These are phyloP conservation scores for Chrysotoxum bicinctum DNA, from an alignment of 2,888 invertebrate species.

Conservation along the genomic window DNA sequence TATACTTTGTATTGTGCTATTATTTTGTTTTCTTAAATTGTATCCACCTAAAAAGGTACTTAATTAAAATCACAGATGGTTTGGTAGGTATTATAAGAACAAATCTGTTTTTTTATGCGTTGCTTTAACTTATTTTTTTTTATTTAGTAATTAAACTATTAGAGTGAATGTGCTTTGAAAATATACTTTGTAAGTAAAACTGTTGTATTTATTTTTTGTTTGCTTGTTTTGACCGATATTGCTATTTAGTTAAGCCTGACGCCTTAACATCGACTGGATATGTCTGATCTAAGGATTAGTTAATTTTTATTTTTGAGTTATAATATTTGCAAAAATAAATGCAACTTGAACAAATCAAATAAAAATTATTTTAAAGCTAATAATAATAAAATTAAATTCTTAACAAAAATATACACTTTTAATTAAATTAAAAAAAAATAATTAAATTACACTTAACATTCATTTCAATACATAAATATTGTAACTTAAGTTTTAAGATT, in stretches of 20 bases:
- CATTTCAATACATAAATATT: conserved; percentile 43
- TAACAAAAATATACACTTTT: conserved; percentile 32
- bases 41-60: conserved; percentile 74
- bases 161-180: conserved; percentile 31
- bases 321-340: conserved; percentile 35
- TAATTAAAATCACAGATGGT: conserved; percentile 75
- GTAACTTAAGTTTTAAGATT: conserved; percentile 61
- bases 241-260: conserved; percentile 51
- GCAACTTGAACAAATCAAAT: conserved; percentile 19
- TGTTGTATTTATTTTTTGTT: conserved; percentile 21
- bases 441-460: conserved; percentile 48
- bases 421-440: conserved; percentile 30
- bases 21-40: conserved; percentile 68
- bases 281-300: conserved; percentile 54
- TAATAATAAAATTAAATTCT: conserved; percentile 28
- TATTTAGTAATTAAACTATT: conserved; percentile 41
- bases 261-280: conserved; percentile 59
- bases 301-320: conserved; percentile 22
- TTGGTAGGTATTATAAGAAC: conserved; percentile 70
- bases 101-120: conserved; percentile 54
- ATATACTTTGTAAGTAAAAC: neutral
- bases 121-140: conserved; percentile 35
- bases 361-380: conserved; percentile 15
- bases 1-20: conserved; percentile 65
- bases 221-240: conserved; percentile 45